phyloP scores from a whole-genome alignment of 2,888 invertebrate species.

The Myathropa florea region DNA sequence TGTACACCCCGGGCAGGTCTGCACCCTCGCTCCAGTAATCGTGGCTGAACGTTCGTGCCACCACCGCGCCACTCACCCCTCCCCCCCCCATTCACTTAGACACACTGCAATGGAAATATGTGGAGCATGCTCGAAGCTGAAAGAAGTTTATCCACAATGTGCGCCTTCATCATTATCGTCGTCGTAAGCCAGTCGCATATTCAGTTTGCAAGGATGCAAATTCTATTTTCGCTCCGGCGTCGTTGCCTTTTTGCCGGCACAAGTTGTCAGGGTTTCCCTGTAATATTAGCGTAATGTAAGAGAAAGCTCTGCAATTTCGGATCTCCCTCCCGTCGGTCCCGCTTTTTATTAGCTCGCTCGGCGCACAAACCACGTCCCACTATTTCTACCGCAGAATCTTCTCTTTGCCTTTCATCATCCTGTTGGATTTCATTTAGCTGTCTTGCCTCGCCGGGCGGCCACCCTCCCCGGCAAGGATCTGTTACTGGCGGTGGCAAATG shows the following conservation, averaged over 20 bases:
- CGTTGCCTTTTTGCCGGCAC: not conserved
- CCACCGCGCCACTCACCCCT: not conserved
- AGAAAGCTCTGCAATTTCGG: constrained; percentile 19
- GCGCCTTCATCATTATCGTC: constrained; percentile 27
- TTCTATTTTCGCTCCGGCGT: constrained; percentile 18
- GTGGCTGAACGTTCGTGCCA: not conserved
- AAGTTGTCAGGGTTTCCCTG: not conserved
- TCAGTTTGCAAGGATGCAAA: constrained; percentile 31
- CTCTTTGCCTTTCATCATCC: constrained; percentile 42
- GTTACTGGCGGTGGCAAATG: not conserved
- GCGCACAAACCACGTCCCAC: constrained; percentile 24
- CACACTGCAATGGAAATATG: not conserved
- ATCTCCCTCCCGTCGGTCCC: not conserved
- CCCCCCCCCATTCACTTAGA: no score
- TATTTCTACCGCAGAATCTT: constrained; percentile 31
- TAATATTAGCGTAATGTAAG: constrained; percentile 22
- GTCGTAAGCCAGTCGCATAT: not conserved
- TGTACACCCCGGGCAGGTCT: not conserved
- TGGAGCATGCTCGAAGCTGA: not conserved
- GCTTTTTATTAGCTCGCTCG: not conserved
- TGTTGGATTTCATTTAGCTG: constrained; percentile 23
- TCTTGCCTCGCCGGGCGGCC: not conserved
- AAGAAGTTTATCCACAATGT: constrained; percentile 13
- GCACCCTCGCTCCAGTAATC: not conserved
- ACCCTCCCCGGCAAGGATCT: not conserved